A percentile compares a stretch with the other conserved stretches of the same genome.
phyloP scores from a whole-genome alignment of 1,140 invertebrate genomes.

The Penaeus chinensis region DNA sequence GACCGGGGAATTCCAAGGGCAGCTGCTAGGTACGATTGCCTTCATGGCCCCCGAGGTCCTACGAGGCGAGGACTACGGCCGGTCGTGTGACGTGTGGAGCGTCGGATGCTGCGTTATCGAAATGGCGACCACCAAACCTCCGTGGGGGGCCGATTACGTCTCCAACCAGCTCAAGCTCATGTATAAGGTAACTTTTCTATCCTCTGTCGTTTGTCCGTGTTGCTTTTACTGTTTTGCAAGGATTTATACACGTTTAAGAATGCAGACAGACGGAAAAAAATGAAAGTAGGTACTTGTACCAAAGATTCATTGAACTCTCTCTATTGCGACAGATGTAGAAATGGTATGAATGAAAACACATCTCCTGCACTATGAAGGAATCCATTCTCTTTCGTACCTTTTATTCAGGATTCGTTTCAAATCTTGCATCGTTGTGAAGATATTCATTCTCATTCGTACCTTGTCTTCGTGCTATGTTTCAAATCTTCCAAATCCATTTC shows the following conservation, averaged over 20 bases:
- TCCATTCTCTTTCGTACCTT: too few species aligned
- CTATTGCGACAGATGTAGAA: too few species aligned
- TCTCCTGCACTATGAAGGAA: too few species aligned
- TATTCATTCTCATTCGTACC: background rate
- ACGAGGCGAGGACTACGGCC: conserved; percentile 71
- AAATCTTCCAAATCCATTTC: conserved; percentile 20
- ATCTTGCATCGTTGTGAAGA: too few species aligned
- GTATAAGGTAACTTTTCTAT: conserved; percentile 68
- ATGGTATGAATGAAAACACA: too few species aligned
- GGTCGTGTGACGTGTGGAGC: conserved; percentile 72
- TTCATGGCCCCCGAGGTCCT: conserved; percentile 74
- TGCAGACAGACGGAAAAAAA: too few species aligned
- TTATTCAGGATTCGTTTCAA: too few species aligned
- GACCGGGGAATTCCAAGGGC: conserved; percentile 71
- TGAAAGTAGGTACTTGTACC: too few species aligned
- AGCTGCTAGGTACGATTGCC: conserved; percentile 71
- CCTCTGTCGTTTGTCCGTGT: background rate
- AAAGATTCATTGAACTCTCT: too few species aligned
- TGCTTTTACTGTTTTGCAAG: background rate
- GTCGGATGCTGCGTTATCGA: conserved; percentile 72
- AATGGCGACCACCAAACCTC: conserved; percentile 71
- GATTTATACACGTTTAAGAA: background rate
- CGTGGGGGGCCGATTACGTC: conserved; percentile 70
- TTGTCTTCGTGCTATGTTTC: background rate
- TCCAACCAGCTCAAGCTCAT: conserved; percentile 72